Conservation (phyloP, 2,797 vertebrate genomes). For the Galago senegalensis region DNA sequence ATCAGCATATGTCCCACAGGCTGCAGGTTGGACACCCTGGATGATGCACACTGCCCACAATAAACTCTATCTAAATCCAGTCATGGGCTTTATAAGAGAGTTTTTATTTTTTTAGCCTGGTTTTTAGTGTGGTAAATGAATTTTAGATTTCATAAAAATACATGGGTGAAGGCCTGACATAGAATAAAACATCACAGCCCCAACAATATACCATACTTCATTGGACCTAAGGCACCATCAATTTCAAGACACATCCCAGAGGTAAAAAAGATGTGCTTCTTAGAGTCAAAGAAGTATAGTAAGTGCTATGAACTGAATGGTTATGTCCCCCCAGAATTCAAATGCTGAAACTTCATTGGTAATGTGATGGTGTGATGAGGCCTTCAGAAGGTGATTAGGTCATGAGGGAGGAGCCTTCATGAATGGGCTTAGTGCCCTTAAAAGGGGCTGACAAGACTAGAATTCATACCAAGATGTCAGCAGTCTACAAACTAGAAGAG, state of each 20-base stretch:
- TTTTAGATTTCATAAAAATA: slow-evolving; percentile 3
- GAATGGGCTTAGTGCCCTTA: background rate
- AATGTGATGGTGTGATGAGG: background rate
- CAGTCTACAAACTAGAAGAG: background rate
- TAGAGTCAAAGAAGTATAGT: background rate
- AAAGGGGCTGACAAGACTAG: background rate
- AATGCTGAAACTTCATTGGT: background rate
- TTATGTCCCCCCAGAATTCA: background rate
- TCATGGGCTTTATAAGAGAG: background rate
- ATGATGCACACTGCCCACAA: background rate
- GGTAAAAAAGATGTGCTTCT: background rate
- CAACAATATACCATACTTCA: background rate
- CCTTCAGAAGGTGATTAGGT: background rate
- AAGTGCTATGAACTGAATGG: background rate
- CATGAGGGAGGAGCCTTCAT: background rate
- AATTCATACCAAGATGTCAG: background rate
- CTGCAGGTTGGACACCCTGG: too few species aligned
- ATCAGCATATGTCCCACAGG: too few species aligned
- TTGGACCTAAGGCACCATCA: background rate
- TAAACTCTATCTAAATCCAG: background rate
- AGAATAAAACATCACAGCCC: background rate
- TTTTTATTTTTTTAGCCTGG: background rate
- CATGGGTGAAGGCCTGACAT: background rate
- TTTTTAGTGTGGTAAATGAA: background rate
- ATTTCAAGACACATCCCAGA: background rate